phyloP scores from a whole-genome alignment of 1,140 invertebrate species.

The Orussus abietinus region DNA sequence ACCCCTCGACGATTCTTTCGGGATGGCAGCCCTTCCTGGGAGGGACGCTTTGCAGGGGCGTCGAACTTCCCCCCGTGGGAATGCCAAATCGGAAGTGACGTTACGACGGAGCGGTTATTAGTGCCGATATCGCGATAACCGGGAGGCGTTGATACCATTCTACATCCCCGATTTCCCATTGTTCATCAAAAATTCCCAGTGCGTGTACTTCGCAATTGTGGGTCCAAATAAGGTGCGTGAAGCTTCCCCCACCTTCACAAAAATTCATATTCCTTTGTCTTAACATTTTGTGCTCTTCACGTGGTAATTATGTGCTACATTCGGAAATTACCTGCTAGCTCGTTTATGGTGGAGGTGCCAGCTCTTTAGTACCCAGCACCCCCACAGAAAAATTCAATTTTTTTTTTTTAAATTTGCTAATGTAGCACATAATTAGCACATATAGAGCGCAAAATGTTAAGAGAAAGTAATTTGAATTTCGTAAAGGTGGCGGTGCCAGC shows the following conservation, averaged over 20 bases:
- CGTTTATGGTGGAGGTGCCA: too few species aligned
- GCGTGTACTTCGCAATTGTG: conserved; percentile 17
- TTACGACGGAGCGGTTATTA: conserved; percentile 45
- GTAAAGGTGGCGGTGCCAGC: not conserved
- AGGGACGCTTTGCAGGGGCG: conserved; percentile 6
- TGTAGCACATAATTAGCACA: too few species aligned
- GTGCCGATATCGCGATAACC: conserved; percentile 31
- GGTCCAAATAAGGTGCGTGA: not conserved
- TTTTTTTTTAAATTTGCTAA: too few species aligned
- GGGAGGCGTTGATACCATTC: too few species aligned
- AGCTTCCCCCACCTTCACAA: not conserved
- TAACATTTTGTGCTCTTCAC: not conserved
- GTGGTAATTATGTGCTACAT: too few species aligned
- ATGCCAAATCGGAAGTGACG: conserved; percentile 44
- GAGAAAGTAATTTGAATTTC: too few species aligned
- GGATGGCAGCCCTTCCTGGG: not conserved
- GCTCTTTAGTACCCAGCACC: too few species aligned
- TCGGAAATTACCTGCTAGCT: not conserved
- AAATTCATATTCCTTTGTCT: not conserved
- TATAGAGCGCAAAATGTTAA: too few species aligned
- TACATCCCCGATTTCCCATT: too few species aligned
- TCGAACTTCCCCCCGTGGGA: conserved; percentile 21
- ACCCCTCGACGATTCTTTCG: not conserved
- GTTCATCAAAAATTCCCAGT: conserved; percentile 24
- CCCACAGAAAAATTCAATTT: too few species aligned